Conservation (phyloP, 2,888 invertebrate genomes). For the Trachelus stipa region DNA sequence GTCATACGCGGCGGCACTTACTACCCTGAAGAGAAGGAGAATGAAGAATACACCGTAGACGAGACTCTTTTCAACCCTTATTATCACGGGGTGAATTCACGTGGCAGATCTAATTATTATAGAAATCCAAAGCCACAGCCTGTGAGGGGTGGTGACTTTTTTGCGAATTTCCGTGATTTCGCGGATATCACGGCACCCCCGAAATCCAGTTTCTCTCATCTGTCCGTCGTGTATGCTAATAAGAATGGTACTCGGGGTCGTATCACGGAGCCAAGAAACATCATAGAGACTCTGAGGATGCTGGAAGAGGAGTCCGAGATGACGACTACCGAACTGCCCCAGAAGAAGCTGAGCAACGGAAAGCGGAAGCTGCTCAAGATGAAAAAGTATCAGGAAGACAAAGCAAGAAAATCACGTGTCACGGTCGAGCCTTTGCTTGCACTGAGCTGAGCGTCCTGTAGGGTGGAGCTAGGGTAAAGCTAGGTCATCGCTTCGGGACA, state of each 20-base stretch:
- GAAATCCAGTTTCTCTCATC: slow-evolving; percentile 84
- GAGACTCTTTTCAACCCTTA: slow-evolving; percentile 73
- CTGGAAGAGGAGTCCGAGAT: slow-evolving; percentile 72
- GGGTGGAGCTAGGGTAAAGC: slow-evolving; percentile 27
- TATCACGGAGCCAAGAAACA: slow-evolving; percentile 79
- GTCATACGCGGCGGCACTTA: slow-evolving; percentile 89
- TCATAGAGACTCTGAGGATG: slow-evolving; percentile 82
- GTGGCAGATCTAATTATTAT: slow-evolving; percentile 76
- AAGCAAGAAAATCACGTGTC: slow-evolving; percentile 59
- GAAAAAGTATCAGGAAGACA: slow-evolving; percentile 62
- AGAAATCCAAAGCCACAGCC: slow-evolving; percentile 81
- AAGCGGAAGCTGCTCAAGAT: slow-evolving; percentile 60
- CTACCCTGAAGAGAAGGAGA: slow-evolving; percentile 76
- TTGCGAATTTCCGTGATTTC: slow-evolving; percentile 90
- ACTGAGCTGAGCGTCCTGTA: slow-evolving; percentile 54
- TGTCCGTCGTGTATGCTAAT: slow-evolving; percentile 86
- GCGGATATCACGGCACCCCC: slow-evolving; percentile 89
- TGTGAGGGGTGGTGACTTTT: slow-evolving; percentile 79
- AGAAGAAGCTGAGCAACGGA: slow-evolving; percentile 60
- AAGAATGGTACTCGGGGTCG: slow-evolving; percentile 77
- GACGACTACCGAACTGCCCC: slow-evolving; percentile 53
- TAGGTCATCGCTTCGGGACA: slow-evolving; percentile 46
- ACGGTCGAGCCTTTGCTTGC: slow-evolving; percentile 60
- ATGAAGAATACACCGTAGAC: slow-evolving; percentile 73
- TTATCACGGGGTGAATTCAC: slow-evolving; percentile 76